A percentile compares a stretch with the other conserved stretches of the same genome.
Evolutionary conservation across 1,140 invertebrate species (phyloP).

Genomic region (Drosophila busckii): DNA sequence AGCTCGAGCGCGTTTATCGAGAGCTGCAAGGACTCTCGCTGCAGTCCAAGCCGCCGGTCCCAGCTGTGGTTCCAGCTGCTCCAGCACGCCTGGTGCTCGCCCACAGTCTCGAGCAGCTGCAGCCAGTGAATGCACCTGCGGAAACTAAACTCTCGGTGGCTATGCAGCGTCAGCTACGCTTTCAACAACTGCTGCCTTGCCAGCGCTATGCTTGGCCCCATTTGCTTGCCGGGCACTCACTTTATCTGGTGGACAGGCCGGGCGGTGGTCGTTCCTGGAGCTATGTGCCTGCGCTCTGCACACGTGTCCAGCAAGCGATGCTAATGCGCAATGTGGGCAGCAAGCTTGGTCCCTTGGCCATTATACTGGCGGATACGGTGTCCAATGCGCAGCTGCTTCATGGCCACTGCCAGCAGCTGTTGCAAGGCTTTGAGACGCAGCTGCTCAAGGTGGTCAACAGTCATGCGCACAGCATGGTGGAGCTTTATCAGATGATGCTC

Average conservation of each 20-base stretch:
- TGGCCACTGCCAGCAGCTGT: conserved; percentile 6
- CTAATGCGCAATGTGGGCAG: accelerated
- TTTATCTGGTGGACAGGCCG: conserved; percentile 17
- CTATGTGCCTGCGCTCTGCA: conserved; percentile 42
- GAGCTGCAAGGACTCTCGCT: too few species aligned
- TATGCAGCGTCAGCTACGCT: neutral
- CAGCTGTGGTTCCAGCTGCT: too few species aligned
- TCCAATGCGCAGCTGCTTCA: neutral
- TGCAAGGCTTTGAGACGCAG: conserved; percentile 8
- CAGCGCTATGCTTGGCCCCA: conserved; percentile 51
- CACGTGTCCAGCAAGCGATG: conserved; percentile 1
- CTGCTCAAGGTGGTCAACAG: conserved; percentile 33
- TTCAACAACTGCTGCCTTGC: neutral
- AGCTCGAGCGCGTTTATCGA: conserved; percentile 7
- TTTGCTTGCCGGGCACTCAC: conserved; percentile 19
- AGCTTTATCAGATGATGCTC: conserved; percentile 23
- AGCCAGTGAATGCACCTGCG: neutral
- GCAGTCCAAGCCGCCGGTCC: too few species aligned
- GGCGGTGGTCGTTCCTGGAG: conserved; percentile 36
- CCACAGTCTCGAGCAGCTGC: conserved; percentile 4
- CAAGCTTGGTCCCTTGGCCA: conserved; percentile 33
- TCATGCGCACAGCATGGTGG: neutral
- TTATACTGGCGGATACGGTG: conserved; percentile 32
- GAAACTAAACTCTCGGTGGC: neutral
- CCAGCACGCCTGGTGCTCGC: conserved; percentile 15